Base-by-base conservation (phyloP, 1,140 invertebrate species). In the Ylistrum balloti region DNA sequence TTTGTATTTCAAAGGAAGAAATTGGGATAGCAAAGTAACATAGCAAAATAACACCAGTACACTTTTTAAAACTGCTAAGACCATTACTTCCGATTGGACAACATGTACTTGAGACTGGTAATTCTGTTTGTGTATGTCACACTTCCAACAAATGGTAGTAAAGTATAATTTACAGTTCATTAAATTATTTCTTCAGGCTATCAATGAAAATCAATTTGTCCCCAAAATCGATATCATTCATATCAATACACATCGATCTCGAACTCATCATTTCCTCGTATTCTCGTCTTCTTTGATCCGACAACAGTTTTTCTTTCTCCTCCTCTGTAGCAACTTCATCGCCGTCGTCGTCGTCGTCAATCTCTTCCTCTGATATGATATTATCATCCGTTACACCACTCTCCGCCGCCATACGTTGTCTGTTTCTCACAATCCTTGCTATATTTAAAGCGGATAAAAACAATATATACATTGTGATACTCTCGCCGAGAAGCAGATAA, bases 401-500 rank as follows among this genome's bases (percentile, higher is more conserved):
- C 13, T n/a, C n/a, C n/a, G 17, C 17, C n/a, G 17, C 56, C 28
- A 22, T 17, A 74, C 56, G 56, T 28, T 74, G 56, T 17, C 56
- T 74, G n/a, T 74, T 74, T 74, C n/a, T 74, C 9, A 74, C 56
- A 28, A 74, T 33, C 34, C 56, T 85, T 5, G 90, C 89, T 32
- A 92, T 88, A 33, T 86, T 41, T 33, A 91, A 89, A 15, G 91
- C 89, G 33, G 90, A 32, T 0, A 93, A 9, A 86, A 90, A 92
- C 33, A 92, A 87, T 0, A 87, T 20, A 34, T 90, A 87, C n/a
- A 89, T 86, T 0, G 88, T 33, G 13, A 93, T 48, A 85, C 92
- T 93, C 56, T 93, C 91, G 15, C 89, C 91, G 33, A 93, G 41
- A 17, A 94, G 86, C 33, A 94, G 28, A 86, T 94, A 94, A 38